Conservation (phyloP, 2,113 vertebrate genomes). For the Isurus oxyrinchus region DNA sequence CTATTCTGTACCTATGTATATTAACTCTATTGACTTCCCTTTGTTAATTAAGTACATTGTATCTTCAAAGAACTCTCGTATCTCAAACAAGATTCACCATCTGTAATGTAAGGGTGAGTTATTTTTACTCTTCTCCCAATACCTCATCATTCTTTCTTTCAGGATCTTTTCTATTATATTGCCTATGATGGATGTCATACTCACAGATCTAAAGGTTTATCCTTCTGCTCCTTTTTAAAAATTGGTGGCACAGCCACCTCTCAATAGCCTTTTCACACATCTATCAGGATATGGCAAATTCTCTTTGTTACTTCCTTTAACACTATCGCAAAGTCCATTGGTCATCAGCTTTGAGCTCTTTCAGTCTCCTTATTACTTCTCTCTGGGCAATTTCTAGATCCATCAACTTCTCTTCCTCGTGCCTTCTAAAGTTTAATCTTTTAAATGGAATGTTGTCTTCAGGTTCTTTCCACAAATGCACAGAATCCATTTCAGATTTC, state of each 20-base stretch:
- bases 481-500: background rate
- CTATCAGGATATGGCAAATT: background rate
- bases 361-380: background rate
- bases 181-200: background rate
- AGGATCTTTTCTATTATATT: background rate
- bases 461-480: background rate
- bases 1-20: background rate
- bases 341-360: background rate
- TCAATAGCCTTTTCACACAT: background rate
- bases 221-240: background rate
- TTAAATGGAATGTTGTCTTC: background rate
- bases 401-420: background rate
- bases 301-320: background rate
- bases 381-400: too few relatives aligned
- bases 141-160: background rate
- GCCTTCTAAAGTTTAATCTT: background rate
- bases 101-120: background rate
- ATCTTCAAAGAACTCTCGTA: background rate
- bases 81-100: background rate
- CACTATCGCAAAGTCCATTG: background rate
- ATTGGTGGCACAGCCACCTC: background rate
- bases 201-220: background rate
- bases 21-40: background rate
- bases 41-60: background rate
- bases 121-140: background rate